A percentile compares a stretch with the other conserved stretches of the same genome.
phyloP scores from a whole-genome alignment of 2,797 vertebrate genomes.

The Mus caroli region DNA sequence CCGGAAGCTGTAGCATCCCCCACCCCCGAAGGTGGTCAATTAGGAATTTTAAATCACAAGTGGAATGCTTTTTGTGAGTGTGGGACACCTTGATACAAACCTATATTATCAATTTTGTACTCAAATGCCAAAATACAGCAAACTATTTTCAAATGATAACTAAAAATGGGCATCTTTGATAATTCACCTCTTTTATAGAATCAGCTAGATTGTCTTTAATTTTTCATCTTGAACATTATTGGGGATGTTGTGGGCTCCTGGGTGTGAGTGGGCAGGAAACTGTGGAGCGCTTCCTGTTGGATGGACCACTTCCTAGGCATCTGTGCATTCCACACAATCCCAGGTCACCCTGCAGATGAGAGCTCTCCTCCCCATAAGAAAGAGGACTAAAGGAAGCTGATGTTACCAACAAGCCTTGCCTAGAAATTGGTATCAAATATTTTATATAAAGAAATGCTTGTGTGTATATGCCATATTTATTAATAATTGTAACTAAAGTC shows the following conservation, averaged over 20 bases:
- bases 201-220: conserved; percentile 55
- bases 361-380: background rate
- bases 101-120: conserved; percentile 57
- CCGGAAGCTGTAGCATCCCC: background rate
- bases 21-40: background rate
- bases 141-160: conserved; percentile 71
- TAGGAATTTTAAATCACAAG: conserved; percentile 57
- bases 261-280: conserved; percentile 12
- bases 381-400: background rate
- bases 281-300: background rate
- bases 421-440: conserved; percentile 71
- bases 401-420: conserved; percentile 48
- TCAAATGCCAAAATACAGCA: conserved; percentile 71
- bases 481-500: conserved; percentile 71
- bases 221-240: conserved; percentile 60
- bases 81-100: conserved; percentile 45
- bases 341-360: background rate
- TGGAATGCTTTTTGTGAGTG: conserved; percentile 58
- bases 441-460: conserved; percentile 76
- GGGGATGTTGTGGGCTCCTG: background rate
- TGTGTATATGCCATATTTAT: conserved; percentile 79
- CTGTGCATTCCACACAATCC: conserved; percentile 63
- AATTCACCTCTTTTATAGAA: conserved; percentile 68
- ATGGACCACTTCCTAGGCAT: background rate
- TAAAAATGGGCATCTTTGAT: conserved; percentile 58